Evolutionary conservation across 1,140 invertebrate species (phyloP).

Genomic region (Eupeodes corollae): DNA sequence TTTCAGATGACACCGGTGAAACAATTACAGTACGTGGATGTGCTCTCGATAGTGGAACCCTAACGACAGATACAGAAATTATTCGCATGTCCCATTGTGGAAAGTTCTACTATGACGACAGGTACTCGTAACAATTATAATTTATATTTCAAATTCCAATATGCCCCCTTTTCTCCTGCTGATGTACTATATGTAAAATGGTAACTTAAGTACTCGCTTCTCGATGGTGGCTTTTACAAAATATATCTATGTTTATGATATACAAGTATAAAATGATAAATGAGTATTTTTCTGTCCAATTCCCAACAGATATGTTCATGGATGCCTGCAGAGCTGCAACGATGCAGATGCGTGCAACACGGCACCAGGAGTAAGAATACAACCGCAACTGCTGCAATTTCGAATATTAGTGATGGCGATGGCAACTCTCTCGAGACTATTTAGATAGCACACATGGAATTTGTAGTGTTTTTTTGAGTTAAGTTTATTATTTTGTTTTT

Average conservation of each 20-base stretch:
- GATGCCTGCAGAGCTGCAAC: conserved; percentile 77
- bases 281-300: background rate
- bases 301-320: conserved; percentile 63
- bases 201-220: too few relatives aligned
- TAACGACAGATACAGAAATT: conserved; percentile 86
- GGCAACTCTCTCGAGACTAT: too few relatives aligned
- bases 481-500: too few relatives aligned
- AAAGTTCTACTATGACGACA: conserved; percentile 74
- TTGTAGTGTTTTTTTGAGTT: too few relatives aligned
- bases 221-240: too few relatives aligned
- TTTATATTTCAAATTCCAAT: background rate
- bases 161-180: background rate
- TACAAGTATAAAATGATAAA: too few relatives aligned
- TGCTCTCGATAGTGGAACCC: conserved; percentile 82
- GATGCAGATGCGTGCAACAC: conserved; percentile 76
- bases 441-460: too few relatives aligned
- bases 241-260: too few relatives aligned
- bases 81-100: conserved; percentile 90
- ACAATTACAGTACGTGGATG: conserved; percentile 74
- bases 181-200: too few relatives aligned
- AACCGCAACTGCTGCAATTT: conserved; percentile 9
- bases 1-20: conserved; percentile 63
- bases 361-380: conserved; percentile 6
- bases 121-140: conserved; percentile 43
- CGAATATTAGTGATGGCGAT: conserved; percentile 13